phyloP scores from a whole-genome alignment of 2,113 vertebrate species.

The Greenwoodochromis staneri region DNA sequence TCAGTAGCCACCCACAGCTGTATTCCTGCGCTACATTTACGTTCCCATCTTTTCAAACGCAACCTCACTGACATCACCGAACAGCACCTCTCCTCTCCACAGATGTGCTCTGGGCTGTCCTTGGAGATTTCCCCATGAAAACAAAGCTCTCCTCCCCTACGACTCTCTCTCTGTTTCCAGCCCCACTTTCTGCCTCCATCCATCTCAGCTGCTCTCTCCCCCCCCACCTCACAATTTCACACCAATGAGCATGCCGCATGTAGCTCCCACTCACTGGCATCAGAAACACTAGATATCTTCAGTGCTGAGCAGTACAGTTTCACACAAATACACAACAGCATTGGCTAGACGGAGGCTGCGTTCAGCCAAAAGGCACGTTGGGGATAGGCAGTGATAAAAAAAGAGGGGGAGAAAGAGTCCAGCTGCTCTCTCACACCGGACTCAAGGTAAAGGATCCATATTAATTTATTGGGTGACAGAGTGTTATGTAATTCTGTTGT shows the following conservation, averaged over 20 bases:
- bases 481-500: conserved; percentile 34
- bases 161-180: conserved; percentile 15
- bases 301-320: conserved; percentile 25
- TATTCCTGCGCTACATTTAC: background rate
- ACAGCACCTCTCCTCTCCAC: background rate
- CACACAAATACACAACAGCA: conserved; percentile 27
- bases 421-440: conserved; percentile 25
- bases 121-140: conserved; percentile 49
- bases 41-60: background rate
- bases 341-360: conserved; percentile 12
- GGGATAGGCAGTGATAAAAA: conserved; percentile 12
- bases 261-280: conserved; percentile 65
- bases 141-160: conserved; percentile 17
- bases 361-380: conserved; percentile 19
- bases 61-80: background rate
- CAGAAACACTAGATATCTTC: conserved; percentile 54
- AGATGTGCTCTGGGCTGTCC: conserved; percentile 44
- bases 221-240: conserved; percentile 48
- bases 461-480: conserved; percentile 18
- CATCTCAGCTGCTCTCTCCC: conserved; percentile 12
- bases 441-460: conserved; percentile 65
- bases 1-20: background rate
- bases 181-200: conserved; percentile 8
- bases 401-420: conserved; percentile 16
- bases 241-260: conserved; percentile 57